Base-by-base conservation (phyloP, 35 echinoderm and acorn worm species). In the Apostichopus japonicus region DNA sequence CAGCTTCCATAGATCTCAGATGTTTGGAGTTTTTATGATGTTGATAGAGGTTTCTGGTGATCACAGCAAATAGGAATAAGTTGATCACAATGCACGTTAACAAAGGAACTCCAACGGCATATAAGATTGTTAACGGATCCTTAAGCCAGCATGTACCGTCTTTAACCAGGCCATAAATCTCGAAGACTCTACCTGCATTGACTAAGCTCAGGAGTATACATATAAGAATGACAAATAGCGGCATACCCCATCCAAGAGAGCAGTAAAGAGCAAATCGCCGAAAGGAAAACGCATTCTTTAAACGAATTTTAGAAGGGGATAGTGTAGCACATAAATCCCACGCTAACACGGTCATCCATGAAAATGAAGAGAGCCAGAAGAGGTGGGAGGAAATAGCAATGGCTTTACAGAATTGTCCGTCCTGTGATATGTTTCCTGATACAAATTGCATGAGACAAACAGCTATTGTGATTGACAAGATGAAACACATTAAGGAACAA, bases 321-420 rank as follows among this genome's bases (percentile, higher is more conserved):
- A 79, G 17, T 79, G 77, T 79, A 21, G 23, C 77, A 24, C 5
- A 79, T 24, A 79, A 79, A 25, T 79, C 77, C 77, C 17, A 79
- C 10, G 77, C 77, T 24, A 79, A 51, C 21, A 79, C 23, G 11
- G 77, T 79, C 23, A 79, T 51, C 77, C 77, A 79, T 25, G 77
- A 79, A 79, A 79, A 79, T 33, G 77, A 79, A 33, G 77, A 79
- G 0, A 79, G 5, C 77, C 77, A 79, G 23, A 79, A 79, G 51
- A 79, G 25, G 23, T 79, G 77, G 10, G 77, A 79, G 5, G 25
- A 24, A 33, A 79, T 24, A 25, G 77, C 77, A 19, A 79, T 23
- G 11, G 25, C 77, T 79, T 79, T 79, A 51, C 77, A 79, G 4
- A n/a, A 13, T 13, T 13, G 19, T 24, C 23, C 10, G 11, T 33